These are phyloP conservation scores for Simalia tracyae DNA, from an alignment of 2,797 vertebrate species.

Conservation along the genomic window DNA sequence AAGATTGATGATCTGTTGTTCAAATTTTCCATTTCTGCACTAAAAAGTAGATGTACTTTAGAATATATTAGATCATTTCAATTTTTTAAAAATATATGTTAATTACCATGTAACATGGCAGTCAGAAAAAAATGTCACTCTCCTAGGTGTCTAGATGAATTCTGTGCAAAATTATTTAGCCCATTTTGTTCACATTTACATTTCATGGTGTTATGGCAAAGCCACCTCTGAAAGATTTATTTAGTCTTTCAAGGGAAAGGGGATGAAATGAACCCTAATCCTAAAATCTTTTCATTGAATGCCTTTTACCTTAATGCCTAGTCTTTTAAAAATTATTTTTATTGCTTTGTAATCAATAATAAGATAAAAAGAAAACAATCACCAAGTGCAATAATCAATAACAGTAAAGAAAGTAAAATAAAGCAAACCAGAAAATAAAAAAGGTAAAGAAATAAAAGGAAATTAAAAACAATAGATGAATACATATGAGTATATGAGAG, in stretches of 20 bases:
- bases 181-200: neutral
- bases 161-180: neutral
- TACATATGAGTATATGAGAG: neutral
- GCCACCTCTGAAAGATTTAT: neutral
- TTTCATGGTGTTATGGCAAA: neutral
- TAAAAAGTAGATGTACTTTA: neutral
- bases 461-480: neutral
- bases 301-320: neutral
- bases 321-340: neutral
- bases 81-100: neutral
- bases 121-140: neutral
- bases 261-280: neutral
- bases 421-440: neutral
- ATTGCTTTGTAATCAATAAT: neutral
- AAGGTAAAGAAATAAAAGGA: neutral
- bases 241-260: neutral
- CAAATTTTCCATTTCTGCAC: neutral
- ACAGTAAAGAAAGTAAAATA: neutral
- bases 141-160: neutral
- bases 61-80: neutral
- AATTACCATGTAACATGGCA: neutral
- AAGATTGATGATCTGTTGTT: neutral
- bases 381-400: neutral
- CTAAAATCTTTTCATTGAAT: neutral
- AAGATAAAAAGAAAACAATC: neutral